Base-by-base conservation (phyloP, 30 jellyfish, hydroid and myxozoan species). In the Morbakka virulenta region DNA sequence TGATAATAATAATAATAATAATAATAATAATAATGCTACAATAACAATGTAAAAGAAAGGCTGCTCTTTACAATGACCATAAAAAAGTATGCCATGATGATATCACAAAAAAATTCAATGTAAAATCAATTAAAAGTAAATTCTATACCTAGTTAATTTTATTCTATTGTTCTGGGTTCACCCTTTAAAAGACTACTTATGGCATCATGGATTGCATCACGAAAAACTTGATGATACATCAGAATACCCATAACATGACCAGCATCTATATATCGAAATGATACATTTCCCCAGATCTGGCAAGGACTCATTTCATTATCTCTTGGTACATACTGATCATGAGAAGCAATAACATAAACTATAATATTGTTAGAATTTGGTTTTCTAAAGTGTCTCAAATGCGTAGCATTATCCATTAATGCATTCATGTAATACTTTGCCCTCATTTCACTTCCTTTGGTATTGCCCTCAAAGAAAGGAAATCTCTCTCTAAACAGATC, bases 161-260 rank as follows among this genome's bases (percentile, higher is more conserved):
- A n/a, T n/a, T n/a, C n/a, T n/a, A n/a, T n/a, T n/a, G n/a, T n/a
- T n/a, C n/a, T n/a, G n/a, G n/a, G n/a, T n/a, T n/a, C n/a, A n/a
- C n/a, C n/a, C n/a, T n/a, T n/a, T n/a, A n/a, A n/a, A n/a, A 80
- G 52, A 26, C 68, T 68, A 28, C 80, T 64, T 27, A 78, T 68
- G 48, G 96, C 95, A 84, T 89, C 97, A 28, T 63, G 57, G 28
- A 89, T 84, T 50, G 97, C 97, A 23, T 77, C 77, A 48, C 97
- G 68, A 35, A 89, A 89, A 25, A 63, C 80, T 25, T 84, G 61
- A 69, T 89, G 97, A 29, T 84, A 79, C 26, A 75, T 71, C 73
- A 89, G 47, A 62, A 71, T 79, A 24, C 90, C 97, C 77, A 89
- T 50, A 1, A 89, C 91, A 76, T 89, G 97, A 4, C 97, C 97